A percentile compares a stretch with the other conserved stretches of the same genome.
These are phyloP conservation scores for Trimorus sp. DNA, from an alignment of 2,888 invertebrate genomes.

Conservation along the genomic window DNA sequence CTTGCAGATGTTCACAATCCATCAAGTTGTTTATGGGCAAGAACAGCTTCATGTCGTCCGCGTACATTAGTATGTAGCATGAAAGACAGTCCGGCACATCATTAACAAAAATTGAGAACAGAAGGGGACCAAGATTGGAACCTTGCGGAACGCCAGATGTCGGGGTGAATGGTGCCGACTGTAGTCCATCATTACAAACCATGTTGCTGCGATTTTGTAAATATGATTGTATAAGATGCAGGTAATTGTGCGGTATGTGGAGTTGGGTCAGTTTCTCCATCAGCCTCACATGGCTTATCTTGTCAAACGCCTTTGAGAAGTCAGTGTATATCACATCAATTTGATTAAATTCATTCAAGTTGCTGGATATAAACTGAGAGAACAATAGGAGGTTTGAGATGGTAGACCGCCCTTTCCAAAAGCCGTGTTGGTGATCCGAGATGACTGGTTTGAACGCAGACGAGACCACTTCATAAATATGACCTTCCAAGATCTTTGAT, in stretches of 20 bases:
- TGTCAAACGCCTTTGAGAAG: conserved; percentile 20
- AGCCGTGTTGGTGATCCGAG: conserved; percentile 1
- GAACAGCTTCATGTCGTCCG: conserved; percentile 14
- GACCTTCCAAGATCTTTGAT: neutral
- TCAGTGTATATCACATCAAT: conserved; percentile 20
- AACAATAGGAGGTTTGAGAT: neutral
- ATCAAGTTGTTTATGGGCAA: neutral
- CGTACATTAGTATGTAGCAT: conserved; percentile 1
- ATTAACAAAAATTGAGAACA: conserved; percentile 6
- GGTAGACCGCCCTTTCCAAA: conserved; percentile 1
- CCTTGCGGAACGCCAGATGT: conserved; percentile 18
- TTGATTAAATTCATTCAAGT: neutral
- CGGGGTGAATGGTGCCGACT: neutral
- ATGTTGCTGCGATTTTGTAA: neutral
- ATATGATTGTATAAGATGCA: neutral
- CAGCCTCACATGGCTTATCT: neutral
- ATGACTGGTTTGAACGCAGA: neutral
- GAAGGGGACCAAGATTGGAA: conserved; percentile 6
- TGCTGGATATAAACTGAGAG: neutral
- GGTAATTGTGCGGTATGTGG: neutral
- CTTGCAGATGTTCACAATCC: neutral
- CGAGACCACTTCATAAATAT: neutral
- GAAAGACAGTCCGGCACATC: neutral
- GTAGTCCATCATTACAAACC: too few species aligned
- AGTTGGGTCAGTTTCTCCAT: neutral